phyloP scores from a whole-genome alignment of 2,888 invertebrate species.

The Phania funesta region DNA sequence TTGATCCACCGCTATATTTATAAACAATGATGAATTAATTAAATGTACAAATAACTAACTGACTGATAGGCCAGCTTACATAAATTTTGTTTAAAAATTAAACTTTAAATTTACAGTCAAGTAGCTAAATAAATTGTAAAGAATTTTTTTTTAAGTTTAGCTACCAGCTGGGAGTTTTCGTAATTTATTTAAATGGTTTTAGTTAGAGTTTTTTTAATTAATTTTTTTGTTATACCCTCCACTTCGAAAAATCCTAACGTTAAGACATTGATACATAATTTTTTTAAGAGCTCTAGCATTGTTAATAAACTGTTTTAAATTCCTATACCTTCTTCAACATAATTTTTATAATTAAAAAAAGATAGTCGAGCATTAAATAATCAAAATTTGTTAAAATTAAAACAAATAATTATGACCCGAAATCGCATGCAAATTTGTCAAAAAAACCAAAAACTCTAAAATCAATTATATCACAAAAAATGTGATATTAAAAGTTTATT shows the following conservation, averaged over 20 bases:
- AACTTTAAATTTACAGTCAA: background rate
- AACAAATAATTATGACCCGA: no score
- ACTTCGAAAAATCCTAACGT: background rate
- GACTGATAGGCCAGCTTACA: background rate
- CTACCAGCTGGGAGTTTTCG: background rate
- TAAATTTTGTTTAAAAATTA: background rate
- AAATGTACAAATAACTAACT: background rate
- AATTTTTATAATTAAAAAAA: no score
- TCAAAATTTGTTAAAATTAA: no score
- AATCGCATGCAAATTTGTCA: no score
- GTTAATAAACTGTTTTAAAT: background rate
- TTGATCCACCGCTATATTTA: conserved; percentile 61
- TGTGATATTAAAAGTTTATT: no score
- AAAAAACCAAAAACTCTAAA: no score
- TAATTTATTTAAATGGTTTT: background rate
- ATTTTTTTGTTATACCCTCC: conserved; percentile 1
- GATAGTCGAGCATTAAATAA: no score
- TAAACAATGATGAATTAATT: conserved; percentile 61
- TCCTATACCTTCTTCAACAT: no score
- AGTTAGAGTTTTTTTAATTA: background rate
- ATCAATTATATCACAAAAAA: no score
- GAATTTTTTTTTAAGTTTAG: background rate
- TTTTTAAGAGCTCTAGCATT: background rate
- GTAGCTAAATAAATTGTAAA: background rate
- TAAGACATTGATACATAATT: background rate